Evolutionary conservation across 2,797 vertebrate genomes (phyloP).

Genomic region (Alfaro cultratus): DNA sequence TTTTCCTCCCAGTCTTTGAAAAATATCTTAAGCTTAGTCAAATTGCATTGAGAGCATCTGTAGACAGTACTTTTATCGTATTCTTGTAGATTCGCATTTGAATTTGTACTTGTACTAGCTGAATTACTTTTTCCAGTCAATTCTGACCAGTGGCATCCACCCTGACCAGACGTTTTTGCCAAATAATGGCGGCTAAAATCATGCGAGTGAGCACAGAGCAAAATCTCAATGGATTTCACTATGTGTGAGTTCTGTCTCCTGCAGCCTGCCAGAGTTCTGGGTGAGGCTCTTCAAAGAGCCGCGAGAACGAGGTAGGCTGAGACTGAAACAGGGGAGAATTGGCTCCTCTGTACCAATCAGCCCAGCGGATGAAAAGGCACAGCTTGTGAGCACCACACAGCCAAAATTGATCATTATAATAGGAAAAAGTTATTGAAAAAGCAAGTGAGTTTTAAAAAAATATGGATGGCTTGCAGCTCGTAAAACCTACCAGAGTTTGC

Average conservation of each 20-base stretch:
- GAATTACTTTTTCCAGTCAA: no score
- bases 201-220: not conserved
- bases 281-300: slow-evolving; percentile 69
- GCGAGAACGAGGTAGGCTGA: slow-evolving; percentile 55
- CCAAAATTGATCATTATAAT: slow-evolving; percentile 20
- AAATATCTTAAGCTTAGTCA: not conserved
- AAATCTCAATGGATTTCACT: slow-evolving; percentile 23
- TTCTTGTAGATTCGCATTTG: not conserved
- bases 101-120: not conserved
- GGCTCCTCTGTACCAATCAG: slow-evolving; percentile 67
- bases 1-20: not conserved
- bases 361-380: slow-evolving; percentile 44
- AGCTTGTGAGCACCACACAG: slow-evolving; percentile 35
- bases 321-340: slow-evolving; percentile 59
- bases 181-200: not conserved
- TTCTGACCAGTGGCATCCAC: not conserved
- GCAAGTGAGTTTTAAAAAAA: slow-evolving; percentile 29
- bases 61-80: not conserved
- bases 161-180: no score
- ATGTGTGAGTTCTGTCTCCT: slow-evolving; percentile 60
- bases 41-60: not conserved
- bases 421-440: not conserved
- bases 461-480: slow-evolving; percentile 28
- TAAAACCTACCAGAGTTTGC: slow-evolving; percentile 34
- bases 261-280: slow-evolving; percentile 56